phyloP scores from a whole-genome alignment of 2,797 vertebrate species.

The Melanotaenia maccullochi region DNA sequence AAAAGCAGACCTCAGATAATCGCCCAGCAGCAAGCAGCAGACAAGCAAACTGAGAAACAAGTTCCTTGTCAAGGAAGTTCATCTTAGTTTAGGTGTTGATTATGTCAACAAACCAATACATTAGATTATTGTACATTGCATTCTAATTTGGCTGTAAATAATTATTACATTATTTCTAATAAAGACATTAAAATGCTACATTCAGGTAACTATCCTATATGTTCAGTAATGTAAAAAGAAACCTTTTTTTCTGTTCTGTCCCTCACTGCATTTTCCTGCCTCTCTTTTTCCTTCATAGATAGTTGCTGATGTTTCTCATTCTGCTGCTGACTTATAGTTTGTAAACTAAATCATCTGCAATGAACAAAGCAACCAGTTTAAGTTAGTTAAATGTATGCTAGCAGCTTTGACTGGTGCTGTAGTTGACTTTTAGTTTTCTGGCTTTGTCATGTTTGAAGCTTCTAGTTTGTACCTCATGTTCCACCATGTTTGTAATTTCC shows the following conservation, averaged over 20 bases:
- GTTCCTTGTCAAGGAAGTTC: neutral
- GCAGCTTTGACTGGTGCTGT: neutral
- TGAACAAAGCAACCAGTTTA: neutral
- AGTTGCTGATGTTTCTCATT: neutral
- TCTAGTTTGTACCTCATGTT: constrained; percentile 29
- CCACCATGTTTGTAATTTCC: constrained; percentile 27
- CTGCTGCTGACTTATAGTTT: neutral
- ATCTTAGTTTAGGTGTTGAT: constrained; percentile 3
- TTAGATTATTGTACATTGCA: neutral
- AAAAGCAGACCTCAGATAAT: neutral
- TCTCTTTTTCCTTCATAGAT: neutral
- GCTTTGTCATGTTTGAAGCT: neutral
- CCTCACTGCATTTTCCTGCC: neutral
- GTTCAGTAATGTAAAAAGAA: constrained; percentile 7
- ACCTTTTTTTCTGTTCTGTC: neutral
- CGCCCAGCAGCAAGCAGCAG: neutral
- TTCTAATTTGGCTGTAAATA: constrained; percentile 5
- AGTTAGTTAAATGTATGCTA: constrained; percentile 3
- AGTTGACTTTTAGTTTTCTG: neutral
- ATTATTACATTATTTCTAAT: neutral
- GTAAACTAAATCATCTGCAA: neutral
- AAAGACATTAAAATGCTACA: neutral
- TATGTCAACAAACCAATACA: constrained; percentile 17
- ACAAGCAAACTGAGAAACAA: neutral
- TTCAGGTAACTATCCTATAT: constrained; percentile 2